Evolutionary conservation across 2,113 vertebrate genomes (phyloP).

Genomic region (Dunckerocampus dactyliophorus): DNA sequence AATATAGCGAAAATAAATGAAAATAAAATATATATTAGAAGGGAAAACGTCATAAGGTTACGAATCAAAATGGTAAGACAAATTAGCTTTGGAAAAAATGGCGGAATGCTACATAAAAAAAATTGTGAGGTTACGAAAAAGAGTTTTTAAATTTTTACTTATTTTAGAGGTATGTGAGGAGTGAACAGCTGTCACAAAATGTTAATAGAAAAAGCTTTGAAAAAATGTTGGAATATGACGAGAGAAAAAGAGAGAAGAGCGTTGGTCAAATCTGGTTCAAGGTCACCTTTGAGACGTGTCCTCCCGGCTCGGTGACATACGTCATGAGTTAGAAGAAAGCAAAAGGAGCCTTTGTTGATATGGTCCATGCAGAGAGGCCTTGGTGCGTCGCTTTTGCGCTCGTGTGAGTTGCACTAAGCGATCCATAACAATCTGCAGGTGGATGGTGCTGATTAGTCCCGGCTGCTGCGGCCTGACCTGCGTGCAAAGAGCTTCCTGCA

Average conservation of each 20-base stretch:
- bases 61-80: too few species aligned
- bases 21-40: too few species aligned
- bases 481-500: constrained; percentile 77
- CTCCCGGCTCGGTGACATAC: not conserved
- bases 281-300: not conserved
- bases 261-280: not conserved
- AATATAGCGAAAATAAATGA: too few species aligned
- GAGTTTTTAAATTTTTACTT: too few species aligned
- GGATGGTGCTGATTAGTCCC: constrained; percentile 74
- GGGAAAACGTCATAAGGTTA: too few species aligned
- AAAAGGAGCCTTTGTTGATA: constrained; percentile 9
- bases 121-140: too few species aligned
- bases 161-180: too few species aligned
- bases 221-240: too few species aligned
- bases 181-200: too few species aligned
- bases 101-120: too few species aligned
- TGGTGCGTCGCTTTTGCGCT: constrained; percentile 7
- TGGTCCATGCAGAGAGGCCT: constrained; percentile 16
- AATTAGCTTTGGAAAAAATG: too few species aligned
- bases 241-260: not conserved
- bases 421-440: constrained; percentile 78
- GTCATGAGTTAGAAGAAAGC: not conserved
- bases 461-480: constrained; percentile 71
- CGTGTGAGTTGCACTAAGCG: constrained; percentile 66
- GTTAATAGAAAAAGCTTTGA: too few species aligned